Evolutionary conservation across 2,113 vertebrate species (phyloP), one percentile per base, ranked within the genome.

Genomic region (Sceloporus undulatus): DNA sequence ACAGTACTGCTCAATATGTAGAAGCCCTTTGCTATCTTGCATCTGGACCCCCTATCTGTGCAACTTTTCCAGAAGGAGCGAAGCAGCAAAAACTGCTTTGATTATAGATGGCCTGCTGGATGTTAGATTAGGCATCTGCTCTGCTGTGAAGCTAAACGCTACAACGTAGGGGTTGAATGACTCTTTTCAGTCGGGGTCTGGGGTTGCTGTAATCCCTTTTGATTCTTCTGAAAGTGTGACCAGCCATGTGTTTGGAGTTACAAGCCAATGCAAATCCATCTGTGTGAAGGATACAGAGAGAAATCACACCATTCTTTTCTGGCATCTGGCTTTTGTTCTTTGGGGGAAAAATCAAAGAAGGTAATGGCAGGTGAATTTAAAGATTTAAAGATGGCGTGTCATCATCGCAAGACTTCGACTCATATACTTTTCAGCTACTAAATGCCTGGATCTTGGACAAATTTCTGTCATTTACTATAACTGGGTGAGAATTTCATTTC

Each of bases 91-190:
- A 94, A 93, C 92, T 79, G 87, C 89, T 93, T 94, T 95, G 87
- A 91, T 94, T 95, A 96, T 90, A 93, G 92, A 94, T 94, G 89
- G 90, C 87, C 94, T 91, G 89, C 89, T 95, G 90, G 93, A 95
- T 96, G 92, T 95, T 91, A 95, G 93, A 96, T 96, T 95, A 95
- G 91, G 91, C 94, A 94, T 94, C 93, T 95, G 91, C 91, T 94
- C 84, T 92, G 85, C 93, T 94, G 92, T 94, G 93, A 93, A 95
- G 84, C 90, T 92, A 93, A 94, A 94, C 80, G 90, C 91, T 89
- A 93, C 91, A 92, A 91, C 92, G 78, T 90, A 92, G 89, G 90
- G 91, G 94, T 85, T 95, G 94, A 89, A 78, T 91, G 91, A 90
- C 91, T 95, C 87, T 86, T 94, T 94, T 93, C 92, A 92, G 95